Evolutionary conservation across 2,888 invertebrate genomes (phyloP), one percentile per base, ranked within the genome.

Genomic region (Tipula confusa): DNA sequence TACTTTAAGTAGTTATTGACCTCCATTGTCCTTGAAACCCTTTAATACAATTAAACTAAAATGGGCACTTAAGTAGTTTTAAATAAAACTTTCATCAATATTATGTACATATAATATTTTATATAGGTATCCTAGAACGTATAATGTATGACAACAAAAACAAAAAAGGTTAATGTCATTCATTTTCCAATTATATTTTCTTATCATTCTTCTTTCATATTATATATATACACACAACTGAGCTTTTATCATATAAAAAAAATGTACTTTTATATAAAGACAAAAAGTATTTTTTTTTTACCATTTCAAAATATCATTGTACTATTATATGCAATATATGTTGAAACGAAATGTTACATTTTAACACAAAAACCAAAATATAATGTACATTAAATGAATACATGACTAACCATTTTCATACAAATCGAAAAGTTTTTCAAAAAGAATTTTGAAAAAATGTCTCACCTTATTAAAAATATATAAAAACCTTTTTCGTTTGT

Each of bases 121-220:
- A n/a, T n/a, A n/a, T n/a, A n/a, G n/a, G n/a, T n/a, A n/a, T n/a
- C 64, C 24, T 64, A 24, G 6, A 43, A 6, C n/a, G 15, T 64
- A 64, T 24, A 64, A 64, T 64, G 64, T 64, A 15, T 5, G 15
- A 64, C n/a, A n/a, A n/a, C n/a, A n/a, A n/a, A n/a, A n/a, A n/a
- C n/a, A 24, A 64, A 64, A 64, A 64, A 64, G 64, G 64, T 64
- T 64, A 64, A 64, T 64, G 64, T 64, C 64, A 64, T 64, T 64
- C 64, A 64, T 64, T 64, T 64, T 64, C 64, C 64, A 64, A 64
- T 64, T 64, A 64, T 24, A 64, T 64, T 64, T 64, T 64, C 64
- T 64, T 64, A 64, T 64, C 24, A 24, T 64, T 64, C 64, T 64
- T 24, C 64, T 24, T 3, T 64, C 64, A 64, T 24, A 24, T 15